phyloP scores from a whole-genome alignment of 1,140 invertebrate species.

The Mesaphorura yosii region DNA sequence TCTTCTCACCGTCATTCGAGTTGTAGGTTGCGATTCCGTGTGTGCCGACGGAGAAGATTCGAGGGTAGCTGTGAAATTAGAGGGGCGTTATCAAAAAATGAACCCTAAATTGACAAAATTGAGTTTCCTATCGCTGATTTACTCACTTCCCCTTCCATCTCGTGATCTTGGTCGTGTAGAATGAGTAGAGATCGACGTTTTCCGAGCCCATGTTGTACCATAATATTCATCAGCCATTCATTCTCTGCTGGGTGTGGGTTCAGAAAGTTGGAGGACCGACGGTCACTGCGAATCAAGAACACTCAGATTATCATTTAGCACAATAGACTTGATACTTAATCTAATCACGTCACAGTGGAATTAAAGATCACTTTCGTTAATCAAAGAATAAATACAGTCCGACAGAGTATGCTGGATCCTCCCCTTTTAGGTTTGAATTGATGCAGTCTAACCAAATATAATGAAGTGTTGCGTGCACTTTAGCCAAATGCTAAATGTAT shows the following conservation, averaged over 20 bases:
- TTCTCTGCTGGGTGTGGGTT: background rate
- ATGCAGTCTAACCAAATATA: too few species aligned
- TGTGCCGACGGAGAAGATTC: conserved; percentile 93
- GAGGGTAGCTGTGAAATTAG: conserved; percentile 66
- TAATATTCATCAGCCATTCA: background rate
- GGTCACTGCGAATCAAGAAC: too few species aligned
- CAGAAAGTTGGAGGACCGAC: too few species aligned
- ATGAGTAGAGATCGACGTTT: conserved; percentile 27
- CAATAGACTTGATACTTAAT: too few species aligned
- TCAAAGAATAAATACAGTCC: too few species aligned
- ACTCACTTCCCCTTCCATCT: conserved; percentile 86
- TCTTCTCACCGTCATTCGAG: conserved; percentile 81
- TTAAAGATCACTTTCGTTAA: too few species aligned
- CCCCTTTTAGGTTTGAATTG: too few species aligned
- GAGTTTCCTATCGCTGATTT: background rate
- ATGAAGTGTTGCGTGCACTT: too few species aligned
- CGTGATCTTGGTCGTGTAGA: conserved; percentile 28
- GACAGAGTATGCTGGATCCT: too few species aligned
- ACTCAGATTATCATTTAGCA: too few species aligned
- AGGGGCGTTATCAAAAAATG: background rate
- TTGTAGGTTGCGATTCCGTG: conserved; percentile 95
- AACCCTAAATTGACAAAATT: background rate
- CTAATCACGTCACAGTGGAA: too few species aligned
- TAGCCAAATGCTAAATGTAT: too few species aligned
- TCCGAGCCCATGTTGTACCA: conserved; percentile 22